Percentiles rank a stretch among this genome's conserved stretches.
These are phyloP conservation scores for Siniperca undulata DNA, from an alignment of 2,797 vertebrate species.

Conservation along the genomic window DNA sequence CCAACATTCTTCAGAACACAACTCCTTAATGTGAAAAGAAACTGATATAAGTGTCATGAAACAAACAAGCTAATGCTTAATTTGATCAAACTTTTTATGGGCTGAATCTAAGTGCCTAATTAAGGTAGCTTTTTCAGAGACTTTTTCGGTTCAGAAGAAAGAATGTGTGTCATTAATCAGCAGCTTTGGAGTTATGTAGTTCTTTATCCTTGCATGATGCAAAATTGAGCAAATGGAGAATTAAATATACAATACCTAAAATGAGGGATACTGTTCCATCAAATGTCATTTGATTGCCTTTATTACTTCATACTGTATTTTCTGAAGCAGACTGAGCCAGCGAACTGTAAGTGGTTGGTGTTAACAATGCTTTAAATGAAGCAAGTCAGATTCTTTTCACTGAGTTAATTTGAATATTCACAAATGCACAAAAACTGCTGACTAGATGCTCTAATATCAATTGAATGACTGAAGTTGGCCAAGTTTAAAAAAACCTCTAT, in stretches of 20 bases:
- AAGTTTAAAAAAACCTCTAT: slow-evolving; percentile 21
- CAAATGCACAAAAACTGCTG: slow-evolving; percentile 35
- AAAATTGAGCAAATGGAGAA: slow-evolving; percentile 29
- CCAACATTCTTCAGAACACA: slow-evolving; percentile 23
- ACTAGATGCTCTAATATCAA: slow-evolving; percentile 11
- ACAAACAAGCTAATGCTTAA: slow-evolving; percentile 51
- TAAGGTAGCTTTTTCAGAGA: slow-evolving; percentile 23
- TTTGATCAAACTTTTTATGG: slow-evolving; percentile 53
- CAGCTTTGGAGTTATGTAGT: background rate
- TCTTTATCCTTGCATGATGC: slow-evolving; percentile 31
- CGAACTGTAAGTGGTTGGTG: slow-evolving; percentile 33
- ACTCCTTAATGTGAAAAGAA: slow-evolving; percentile 52
- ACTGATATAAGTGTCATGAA: slow-evolving; percentile 48
- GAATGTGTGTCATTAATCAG: slow-evolving; percentile 26
- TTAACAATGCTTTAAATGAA: slow-evolving; percentile 65
- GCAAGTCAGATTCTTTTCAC: slow-evolving; percentile 39
- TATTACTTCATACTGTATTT: slow-evolving; percentile 27
- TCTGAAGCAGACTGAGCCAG: slow-evolving; percentile 41
- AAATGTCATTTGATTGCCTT: slow-evolving; percentile 53
- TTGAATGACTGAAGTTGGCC: slow-evolving; percentile 14
- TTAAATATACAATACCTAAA: slow-evolving; percentile 40
- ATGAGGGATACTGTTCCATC: slow-evolving; percentile 31
- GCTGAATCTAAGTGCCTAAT: slow-evolving; percentile 37
- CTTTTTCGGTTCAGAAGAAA: slow-evolving; percentile 25
- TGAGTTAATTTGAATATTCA: slow-evolving; percentile 38